Evolutionary conservation across 2,113 vertebrate species (phyloP).

Genomic region (Hymenochirus boettgeri): DNA sequence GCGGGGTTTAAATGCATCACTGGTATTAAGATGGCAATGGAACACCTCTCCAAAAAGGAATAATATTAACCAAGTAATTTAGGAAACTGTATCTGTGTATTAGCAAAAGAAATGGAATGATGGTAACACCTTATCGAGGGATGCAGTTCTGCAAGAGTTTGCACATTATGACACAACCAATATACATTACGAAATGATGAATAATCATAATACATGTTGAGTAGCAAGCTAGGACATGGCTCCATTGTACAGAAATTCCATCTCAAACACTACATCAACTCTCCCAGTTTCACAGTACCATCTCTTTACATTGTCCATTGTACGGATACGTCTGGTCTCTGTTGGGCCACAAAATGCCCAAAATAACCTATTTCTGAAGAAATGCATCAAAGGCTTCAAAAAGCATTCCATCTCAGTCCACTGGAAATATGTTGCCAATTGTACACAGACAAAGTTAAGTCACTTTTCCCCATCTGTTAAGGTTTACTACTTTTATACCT

Average conservation of each 20-base stretch:
- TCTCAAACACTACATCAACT: background rate
- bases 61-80: too few species aligned
- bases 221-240: background rate
- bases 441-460: too few species aligned
- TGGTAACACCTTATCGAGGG: background rate
- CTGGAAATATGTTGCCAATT: too few species aligned
- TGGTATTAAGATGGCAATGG: too few species aligned
- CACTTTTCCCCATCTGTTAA: too few species aligned
- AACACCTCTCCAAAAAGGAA: too few species aligned
- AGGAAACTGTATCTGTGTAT: background rate
- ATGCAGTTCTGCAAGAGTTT: background rate
- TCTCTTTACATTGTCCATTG: background rate
- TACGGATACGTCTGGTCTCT: background rate
- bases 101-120: conserved; percentile 3
- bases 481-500: too few species aligned
- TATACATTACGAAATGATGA: background rate
- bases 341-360: background rate
- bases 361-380: too few species aligned
- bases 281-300: background rate
- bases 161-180: background rate
- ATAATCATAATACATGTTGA: conserved; percentile 4
- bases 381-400: too few species aligned
- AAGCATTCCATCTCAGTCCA: too few species aligned
- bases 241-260: background rate
- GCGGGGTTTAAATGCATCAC: too few species aligned